phyloP scores from a whole-genome alignment of 2,797 vertebrate species.

The Betta splendens region DNA sequence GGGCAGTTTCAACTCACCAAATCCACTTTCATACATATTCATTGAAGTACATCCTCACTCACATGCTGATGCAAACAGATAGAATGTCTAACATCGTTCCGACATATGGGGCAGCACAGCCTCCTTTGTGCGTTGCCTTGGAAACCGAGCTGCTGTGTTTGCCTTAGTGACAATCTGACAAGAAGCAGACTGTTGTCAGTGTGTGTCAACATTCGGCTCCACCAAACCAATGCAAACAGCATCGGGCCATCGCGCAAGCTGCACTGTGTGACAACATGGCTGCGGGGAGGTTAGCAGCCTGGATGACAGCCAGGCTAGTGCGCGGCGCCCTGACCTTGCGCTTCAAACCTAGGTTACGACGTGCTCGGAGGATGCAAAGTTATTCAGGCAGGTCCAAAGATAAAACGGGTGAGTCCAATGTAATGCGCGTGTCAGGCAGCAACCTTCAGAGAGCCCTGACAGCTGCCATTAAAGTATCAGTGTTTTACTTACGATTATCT shows the following conservation, averaged over 20 bases:
- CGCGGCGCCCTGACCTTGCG: slow-evolving; percentile 27
- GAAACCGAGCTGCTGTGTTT: slow-evolving; percentile 49
- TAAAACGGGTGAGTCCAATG: neutral
- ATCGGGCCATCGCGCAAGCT: slow-evolving; percentile 54
- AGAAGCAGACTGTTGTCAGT: slow-evolving; percentile 53
- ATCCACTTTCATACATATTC: neutral
- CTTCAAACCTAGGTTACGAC: slow-evolving; percentile 25
- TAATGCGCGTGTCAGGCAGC: rapidly evolving
- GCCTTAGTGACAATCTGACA: slow-evolving; percentile 46
- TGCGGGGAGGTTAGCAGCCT: slow-evolving; percentile 22
- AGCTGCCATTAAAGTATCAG: neutral
- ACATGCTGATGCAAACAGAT: slow-evolving; percentile 13
- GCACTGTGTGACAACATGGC: slow-evolving; percentile 25
- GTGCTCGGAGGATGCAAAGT: slow-evolving; percentile 7
- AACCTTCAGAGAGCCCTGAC: neutral
- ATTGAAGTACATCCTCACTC: neutral
- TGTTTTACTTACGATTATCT: neutral
- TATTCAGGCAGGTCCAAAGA: neutral
- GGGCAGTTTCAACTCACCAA: slow-evolving; percentile 5
- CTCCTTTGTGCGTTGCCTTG: slow-evolving; percentile 46
- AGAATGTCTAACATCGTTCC: slow-evolving; percentile 27
- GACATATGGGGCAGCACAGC: slow-evolving; percentile 15
- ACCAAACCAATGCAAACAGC: slow-evolving; percentile 57
- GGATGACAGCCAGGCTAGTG: slow-evolving; percentile 46
- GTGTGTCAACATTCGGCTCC: slow-evolving; percentile 61